phyloP scores from a whole-genome alignment of 2,797 vertebrate genomes.

The Cichlasoma orientale region DNA sequence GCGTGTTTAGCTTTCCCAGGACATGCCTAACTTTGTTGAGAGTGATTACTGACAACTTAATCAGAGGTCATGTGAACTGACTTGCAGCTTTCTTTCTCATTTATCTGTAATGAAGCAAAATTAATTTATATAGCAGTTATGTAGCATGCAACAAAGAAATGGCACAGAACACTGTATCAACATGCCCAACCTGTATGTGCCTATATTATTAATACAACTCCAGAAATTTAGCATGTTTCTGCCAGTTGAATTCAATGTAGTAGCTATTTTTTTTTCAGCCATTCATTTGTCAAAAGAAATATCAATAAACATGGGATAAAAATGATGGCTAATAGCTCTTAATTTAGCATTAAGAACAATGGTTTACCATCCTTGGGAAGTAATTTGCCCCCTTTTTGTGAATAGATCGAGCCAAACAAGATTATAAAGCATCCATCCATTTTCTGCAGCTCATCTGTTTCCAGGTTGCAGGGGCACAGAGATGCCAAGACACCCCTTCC shows the following conservation, averaged over 20 bases:
- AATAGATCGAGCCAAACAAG: neutral
- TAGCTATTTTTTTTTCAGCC: neutral
- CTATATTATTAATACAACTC: neutral
- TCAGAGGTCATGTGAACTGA: slow-evolving; percentile 69
- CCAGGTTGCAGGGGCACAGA: neutral
- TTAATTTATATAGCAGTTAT: slow-evolving; percentile 8
- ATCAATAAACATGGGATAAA: neutral
- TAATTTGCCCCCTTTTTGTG: neutral
- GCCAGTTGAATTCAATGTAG: neutral
- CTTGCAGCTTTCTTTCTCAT: slow-evolving; percentile 34
- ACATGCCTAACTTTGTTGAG: slow-evolving; percentile 40
- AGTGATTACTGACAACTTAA: slow-evolving; percentile 60
- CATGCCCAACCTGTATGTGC: neutral
- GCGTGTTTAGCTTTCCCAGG: slow-evolving; percentile 56
- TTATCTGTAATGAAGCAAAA: slow-evolving; percentile 31
- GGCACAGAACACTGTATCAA: neutral
- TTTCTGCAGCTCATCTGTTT: neutral
- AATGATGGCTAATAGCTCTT: neutral
- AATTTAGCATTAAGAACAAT: neutral
- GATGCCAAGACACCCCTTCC: neutral
- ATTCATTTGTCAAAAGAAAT: neutral
- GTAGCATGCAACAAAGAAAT: neutral
- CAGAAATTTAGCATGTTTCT: neutral
- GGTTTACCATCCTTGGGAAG: neutral
- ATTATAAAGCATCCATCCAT: neutral